Evolutionary conservation across 2,888 invertebrate genomes (phyloP).

Genomic region (Falcaria lacertinaria): DNA sequence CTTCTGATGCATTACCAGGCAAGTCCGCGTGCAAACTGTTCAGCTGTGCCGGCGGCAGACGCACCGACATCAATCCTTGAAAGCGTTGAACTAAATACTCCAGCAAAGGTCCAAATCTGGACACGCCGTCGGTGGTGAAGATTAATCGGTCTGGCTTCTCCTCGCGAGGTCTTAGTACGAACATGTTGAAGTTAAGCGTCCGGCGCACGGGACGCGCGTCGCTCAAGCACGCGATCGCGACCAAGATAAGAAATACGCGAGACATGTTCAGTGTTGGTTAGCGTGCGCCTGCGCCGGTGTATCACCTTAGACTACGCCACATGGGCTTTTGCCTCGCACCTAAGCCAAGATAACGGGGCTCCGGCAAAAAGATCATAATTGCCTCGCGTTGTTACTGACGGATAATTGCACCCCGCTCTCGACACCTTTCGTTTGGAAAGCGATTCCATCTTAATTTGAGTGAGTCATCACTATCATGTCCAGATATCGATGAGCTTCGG

Average conservation of each 20-base stretch:
- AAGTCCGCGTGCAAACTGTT: constrained; percentile 39
- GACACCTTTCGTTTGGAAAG: constrained; percentile 78
- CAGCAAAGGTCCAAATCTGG: constrained; percentile 83
- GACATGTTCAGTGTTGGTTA: constrained; percentile 32
- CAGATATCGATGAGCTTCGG: constrained; percentile 35
- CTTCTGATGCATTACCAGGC: constrained; percentile 26
- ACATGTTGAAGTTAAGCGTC: constrained; percentile 72
- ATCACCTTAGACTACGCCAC: constrained; percentile 54
- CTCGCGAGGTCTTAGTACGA: constrained; percentile 56
- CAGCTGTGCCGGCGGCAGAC: constrained; percentile 78
- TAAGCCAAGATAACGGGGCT: constrained; percentile 72
- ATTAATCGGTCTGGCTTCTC: constrained; percentile 52
- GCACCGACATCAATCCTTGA: constrained; percentile 85
- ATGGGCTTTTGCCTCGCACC: constrained; percentile 63
- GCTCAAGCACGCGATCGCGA: constrained; percentile 44
- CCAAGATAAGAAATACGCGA: constrained; percentile 40
- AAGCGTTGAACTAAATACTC: constrained; percentile 85
- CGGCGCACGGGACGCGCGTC: constrained; percentile 53
- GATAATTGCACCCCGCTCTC: constrained; percentile 70
- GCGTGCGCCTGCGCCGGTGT: constrained; percentile 55
- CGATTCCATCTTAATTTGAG: constrained; percentile 63
- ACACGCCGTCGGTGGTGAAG: constrained; percentile 59
- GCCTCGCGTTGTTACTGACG: constrained; percentile 53
- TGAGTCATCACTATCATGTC: constrained; percentile 53
- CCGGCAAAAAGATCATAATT: constrained; percentile 75